Conservation (phyloP, 2,888 invertebrate species). For the Acrocyrtus sp. region DNA sequence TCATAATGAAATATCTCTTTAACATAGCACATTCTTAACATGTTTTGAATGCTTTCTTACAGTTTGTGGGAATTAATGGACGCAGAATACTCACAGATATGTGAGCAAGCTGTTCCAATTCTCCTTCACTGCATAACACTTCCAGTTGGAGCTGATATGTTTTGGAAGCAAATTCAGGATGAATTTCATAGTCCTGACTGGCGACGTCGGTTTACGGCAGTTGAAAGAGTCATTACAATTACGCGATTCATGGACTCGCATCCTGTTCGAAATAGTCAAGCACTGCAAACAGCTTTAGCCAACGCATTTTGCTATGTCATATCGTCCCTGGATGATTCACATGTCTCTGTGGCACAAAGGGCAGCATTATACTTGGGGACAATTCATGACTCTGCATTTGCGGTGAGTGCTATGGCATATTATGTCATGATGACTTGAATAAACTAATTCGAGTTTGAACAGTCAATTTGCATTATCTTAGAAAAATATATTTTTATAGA, state of each 20-base stretch:
- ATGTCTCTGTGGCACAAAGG: slow-evolving; percentile 94
- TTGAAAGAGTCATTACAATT: slow-evolving; percentile 93
- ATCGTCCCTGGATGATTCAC: slow-evolving; percentile 94
- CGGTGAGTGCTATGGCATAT: slow-evolving; percentile 75
- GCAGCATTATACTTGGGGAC: slow-evolving; percentile 93
- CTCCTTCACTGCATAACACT: slow-evolving; percentile 94
- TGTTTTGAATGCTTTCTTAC: slow-evolving; percentile 60
- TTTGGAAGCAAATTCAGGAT: slow-evolving; percentile 95
- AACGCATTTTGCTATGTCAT: slow-evolving; percentile 97
- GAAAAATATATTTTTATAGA: too few relatives aligned
- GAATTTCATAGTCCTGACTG: slow-evolving; percentile 93
- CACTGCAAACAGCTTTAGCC: slow-evolving; percentile 91
- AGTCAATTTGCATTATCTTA: too few relatives aligned
- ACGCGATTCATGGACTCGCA: slow-evolving; percentile 93
- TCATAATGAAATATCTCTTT: too few relatives aligned
- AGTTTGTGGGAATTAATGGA: slow-evolving; percentile 94
- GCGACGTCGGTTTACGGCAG: slow-evolving; percentile 91
- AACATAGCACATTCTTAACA: not conserved
- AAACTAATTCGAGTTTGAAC: not conserved
- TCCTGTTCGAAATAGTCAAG: slow-evolving; percentile 82
- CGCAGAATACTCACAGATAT: slow-evolving; percentile 79
- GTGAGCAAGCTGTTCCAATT: slow-evolving; percentile 90
- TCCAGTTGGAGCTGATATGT: slow-evolving; percentile 92
- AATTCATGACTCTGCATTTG: slow-evolving; percentile 87
- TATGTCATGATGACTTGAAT: not conserved